Conservation (phyloP, 2,113 vertebrate species). For the Aix galericulata region DNA sequence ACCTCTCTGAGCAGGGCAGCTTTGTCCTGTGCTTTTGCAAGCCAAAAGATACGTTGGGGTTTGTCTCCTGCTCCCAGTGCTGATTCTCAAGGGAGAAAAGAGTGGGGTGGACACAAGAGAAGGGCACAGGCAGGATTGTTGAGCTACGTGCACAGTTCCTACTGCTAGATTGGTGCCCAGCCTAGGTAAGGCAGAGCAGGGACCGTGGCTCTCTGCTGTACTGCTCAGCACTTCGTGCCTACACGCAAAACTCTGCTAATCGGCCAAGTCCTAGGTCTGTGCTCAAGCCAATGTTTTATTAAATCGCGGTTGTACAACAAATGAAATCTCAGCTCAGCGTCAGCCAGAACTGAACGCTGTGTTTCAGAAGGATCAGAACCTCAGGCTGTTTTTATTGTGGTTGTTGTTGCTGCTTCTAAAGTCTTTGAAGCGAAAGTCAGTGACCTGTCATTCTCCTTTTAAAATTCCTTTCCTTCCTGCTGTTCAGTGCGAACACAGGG, state of each 20-base stretch:
- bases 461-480: background rate
- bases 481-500: background rate
- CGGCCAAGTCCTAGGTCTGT: background rate
- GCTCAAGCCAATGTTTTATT: background rate
- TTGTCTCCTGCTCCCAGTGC: background rate
- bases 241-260: rapidly evolving
- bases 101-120: background rate
- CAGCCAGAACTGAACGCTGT: background rate
- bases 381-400: rapidly evolving
- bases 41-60: background rate
- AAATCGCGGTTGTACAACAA: background rate
- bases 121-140: background rate
- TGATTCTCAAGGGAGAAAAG: background rate
- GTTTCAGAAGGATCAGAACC: background rate
- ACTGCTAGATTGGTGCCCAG: background rate
- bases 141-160: background rate
- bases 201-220: rapidly evolving
- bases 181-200: background rate
- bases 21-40: background rate
- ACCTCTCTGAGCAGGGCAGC: background rate
- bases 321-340: background rate
- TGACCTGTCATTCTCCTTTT: background rate
- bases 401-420: background rate
- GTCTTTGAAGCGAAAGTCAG: background rate
- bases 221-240: background rate